A percentile compares a stretch with the other conserved stretches of the same genome.
These are phyloP conservation scores for Tychaedon coryphoeus DNA, from an alignment of 2,113 vertebrate species.

Conservation along the genomic window DNA sequence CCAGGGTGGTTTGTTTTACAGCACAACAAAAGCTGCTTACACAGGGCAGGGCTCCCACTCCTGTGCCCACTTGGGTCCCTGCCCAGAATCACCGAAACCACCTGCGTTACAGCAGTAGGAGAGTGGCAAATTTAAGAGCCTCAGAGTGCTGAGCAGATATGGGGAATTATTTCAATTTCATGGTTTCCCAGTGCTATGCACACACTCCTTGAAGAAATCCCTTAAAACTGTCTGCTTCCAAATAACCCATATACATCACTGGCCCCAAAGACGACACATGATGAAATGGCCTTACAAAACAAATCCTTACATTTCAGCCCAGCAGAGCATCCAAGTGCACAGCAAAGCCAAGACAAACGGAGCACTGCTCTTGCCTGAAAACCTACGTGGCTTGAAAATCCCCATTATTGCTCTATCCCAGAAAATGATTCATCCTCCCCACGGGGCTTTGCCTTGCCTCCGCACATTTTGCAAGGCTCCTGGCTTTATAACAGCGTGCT, in stretches of 20 bases:
- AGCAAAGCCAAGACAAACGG: neutral
- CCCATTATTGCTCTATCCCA: neutral
- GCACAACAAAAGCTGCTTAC: neutral
- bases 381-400: neutral
- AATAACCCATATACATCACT: neutral
- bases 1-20: neutral
- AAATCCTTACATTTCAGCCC: neutral
- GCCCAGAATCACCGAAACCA: neutral
- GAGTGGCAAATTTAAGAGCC: neutral
- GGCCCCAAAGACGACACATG: neutral
- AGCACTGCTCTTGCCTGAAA: neutral
- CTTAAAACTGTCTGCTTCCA: neutral
- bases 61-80: neutral
- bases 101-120: neutral
- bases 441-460: slow-evolving; percentile 5
- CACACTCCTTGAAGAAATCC: neutral
- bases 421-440: slow-evolving; percentile 41
- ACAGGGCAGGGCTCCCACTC: neutral
- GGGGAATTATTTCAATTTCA: neutral
- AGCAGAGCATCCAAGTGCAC: neutral
- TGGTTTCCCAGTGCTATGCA: neutral
- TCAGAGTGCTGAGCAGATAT: neutral
- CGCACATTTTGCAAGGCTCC: slow-evolving; percentile 42
- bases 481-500: neutral
- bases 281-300: neutral